Conservation (phyloP, 2,888 invertebrate genomes). For the Harpalus rufipes region DNA sequence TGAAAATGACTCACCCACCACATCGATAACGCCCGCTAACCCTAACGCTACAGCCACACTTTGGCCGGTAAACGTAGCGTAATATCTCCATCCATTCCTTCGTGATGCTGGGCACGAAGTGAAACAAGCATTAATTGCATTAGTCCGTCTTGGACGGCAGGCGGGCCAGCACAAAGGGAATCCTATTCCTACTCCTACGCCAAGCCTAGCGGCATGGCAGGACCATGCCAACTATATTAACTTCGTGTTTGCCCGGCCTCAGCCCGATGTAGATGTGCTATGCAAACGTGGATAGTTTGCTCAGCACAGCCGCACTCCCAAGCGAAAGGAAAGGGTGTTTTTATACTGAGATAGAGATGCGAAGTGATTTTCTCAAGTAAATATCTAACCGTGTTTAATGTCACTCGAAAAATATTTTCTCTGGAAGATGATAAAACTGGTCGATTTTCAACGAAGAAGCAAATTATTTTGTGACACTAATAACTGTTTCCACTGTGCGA, state of each 20-base stretch:
- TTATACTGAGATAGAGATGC: conserved; percentile 13
- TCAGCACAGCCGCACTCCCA: conserved; percentile 36
- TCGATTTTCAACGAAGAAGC: too few species aligned
- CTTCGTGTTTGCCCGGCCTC: conserved; percentile 59
- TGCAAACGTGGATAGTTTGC: conserved; percentile 61
- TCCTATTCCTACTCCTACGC: not conserved
- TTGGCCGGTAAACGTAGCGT: conserved; percentile 32
- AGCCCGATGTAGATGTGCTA: conserved; percentile 59
- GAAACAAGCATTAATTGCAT: conserved; percentile 50
- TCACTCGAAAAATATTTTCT: too few species aligned
- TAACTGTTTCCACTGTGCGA: too few species aligned
- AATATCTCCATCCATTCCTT: conserved; percentile 46
- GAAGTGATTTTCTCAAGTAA: too few species aligned
- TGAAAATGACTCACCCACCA: not conserved
- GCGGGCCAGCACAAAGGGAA: not conserved
- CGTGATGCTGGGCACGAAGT: conserved; percentile 5
- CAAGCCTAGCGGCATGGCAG: conserved; percentile 14
- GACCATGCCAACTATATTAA: conserved; percentile 57
- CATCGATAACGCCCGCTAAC: conserved; percentile 22
- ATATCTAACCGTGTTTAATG: too few species aligned
- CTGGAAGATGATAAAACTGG: too few species aligned
- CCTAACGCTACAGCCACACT: not conserved
- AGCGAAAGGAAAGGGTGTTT: conserved; percentile 23
- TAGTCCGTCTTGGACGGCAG: conserved; percentile 29
- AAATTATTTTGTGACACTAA: too few species aligned